Conservation (phyloP, 2,888 invertebrate genomes). For the Harpalus rubripes region DNA sequence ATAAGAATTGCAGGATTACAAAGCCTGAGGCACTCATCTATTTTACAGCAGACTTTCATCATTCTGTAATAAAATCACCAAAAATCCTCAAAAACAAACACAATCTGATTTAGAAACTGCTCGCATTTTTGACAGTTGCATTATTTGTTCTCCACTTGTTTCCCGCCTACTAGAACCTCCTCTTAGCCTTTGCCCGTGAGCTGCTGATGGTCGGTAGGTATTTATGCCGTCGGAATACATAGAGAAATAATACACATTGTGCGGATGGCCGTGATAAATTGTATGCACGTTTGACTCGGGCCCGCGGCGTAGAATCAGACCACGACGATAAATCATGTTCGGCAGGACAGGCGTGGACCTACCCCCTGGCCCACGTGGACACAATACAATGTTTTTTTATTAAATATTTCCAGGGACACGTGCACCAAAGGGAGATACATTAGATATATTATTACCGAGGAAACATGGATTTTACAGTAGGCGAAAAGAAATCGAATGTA, state of each 20-base stretch:
- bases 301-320: constrained; percentile 41
- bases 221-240: constrained; percentile 33
- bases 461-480: background rate
- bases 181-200: too few relatives aligned
- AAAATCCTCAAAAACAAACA: background rate
- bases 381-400: constrained; percentile 35
- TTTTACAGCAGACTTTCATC: too few relatives aligned
- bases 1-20: too few relatives aligned
- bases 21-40: too few relatives aligned
- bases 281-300: constrained; percentile 59
- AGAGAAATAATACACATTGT: constrained; percentile 60
- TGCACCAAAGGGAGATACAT: background rate
- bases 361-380: constrained; percentile 13
- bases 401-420: background rate
- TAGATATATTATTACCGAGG: background rate
- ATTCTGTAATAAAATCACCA: too few relatives aligned
- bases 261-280: constrained; percentile 56
- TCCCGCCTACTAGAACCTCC: background rate
- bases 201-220: constrained; percentile 4
- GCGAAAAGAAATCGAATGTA: background rate
- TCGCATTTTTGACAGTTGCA: background rate
- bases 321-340: constrained; percentile 51
- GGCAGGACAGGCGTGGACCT: constrained; percentile 12
- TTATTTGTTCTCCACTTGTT: background rate
- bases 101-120: background rate